Conservation (phyloP, 1,140 invertebrate genomes). For the Cyphomyrmex costatus region DNA sequence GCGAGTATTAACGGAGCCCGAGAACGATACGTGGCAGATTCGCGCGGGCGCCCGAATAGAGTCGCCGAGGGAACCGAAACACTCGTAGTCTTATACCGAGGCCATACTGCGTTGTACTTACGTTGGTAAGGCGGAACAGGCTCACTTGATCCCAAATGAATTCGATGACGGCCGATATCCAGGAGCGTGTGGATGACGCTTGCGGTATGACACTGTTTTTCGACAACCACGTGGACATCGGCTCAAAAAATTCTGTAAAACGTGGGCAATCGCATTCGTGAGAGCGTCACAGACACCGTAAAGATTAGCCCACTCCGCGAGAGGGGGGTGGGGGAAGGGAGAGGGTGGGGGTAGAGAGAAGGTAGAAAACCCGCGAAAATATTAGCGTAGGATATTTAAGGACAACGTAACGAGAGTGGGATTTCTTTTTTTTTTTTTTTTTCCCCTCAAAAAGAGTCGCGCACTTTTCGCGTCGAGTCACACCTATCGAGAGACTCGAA, state of each 20-base stretch:
- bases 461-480: background rate
- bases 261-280: conserved; percentile 75
- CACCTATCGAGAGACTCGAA: background rate
- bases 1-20: conserved; percentile 2
- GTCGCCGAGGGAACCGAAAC: conserved; percentile 2
- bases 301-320: conserved; percentile 61
- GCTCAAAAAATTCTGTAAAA: conserved; percentile 85
- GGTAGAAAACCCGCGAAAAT: background rate
- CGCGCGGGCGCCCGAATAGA: background rate
- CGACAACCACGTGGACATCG: conserved; percentile 85
- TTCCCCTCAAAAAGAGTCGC: background rate
- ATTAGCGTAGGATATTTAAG: conserved; percentile 42
- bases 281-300: conserved; percentile 60
- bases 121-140: conserved; percentile 83
- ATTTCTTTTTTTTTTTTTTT: no score
- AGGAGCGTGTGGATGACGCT: conserved; percentile 85
- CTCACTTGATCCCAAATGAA: conserved; percentile 86
- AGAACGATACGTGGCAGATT: background rate
- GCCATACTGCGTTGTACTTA: conserved; percentile 80
- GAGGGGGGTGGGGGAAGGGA: background rate
- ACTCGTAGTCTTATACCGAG: conserved; percentile 48
- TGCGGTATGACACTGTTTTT: conserved; percentile 84
- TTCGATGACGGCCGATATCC: conserved; percentile 85
- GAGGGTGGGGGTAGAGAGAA: background rate
- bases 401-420: conserved; percentile 7